Evolutionary conservation across 2,113 vertebrate species (phyloP).

Genomic region (Ovibos moschatus): DNA sequence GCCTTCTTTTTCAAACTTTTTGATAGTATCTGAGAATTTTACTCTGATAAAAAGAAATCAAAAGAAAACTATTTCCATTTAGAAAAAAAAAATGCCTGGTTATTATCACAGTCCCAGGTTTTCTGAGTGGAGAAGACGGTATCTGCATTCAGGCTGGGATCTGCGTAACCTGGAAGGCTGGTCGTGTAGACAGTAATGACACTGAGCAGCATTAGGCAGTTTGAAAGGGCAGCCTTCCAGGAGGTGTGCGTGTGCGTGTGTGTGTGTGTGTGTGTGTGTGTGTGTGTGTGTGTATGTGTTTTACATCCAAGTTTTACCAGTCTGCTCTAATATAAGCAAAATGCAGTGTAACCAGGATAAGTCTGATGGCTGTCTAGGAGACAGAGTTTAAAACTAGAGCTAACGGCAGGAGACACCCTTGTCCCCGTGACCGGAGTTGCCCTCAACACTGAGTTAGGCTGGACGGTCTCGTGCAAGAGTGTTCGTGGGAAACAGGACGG

Average conservation of each 20-base stretch:
- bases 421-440: not conserved
- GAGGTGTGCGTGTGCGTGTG: no score
- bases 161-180: not conserved
- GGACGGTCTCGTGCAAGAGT: conserved; percentile 18
- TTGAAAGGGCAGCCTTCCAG: not conserved
- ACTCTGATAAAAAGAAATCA: not conserved
- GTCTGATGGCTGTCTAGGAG: not conserved
- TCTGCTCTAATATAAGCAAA: not conserved
- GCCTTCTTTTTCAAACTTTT: not conserved
- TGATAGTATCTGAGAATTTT: not conserved
- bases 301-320: not conserved
- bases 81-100: not conserved
- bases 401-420: not conserved
- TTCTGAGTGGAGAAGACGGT: not conserved
- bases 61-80: not conserved
- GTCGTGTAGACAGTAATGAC: not conserved
- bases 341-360: not conserved
- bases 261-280: not conserved
- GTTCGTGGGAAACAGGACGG: conserved; percentile 27
- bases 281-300: not conserved
- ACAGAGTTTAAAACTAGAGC: accelerated
- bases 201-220: accelerated
- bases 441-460: not conserved
- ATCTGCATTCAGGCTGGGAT: not conserved
- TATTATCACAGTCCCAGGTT: not conserved